Evolutionary conservation across 2,113 vertebrate genomes (phyloP).

Genomic region (Aldabrachelys gigantea): DNA sequence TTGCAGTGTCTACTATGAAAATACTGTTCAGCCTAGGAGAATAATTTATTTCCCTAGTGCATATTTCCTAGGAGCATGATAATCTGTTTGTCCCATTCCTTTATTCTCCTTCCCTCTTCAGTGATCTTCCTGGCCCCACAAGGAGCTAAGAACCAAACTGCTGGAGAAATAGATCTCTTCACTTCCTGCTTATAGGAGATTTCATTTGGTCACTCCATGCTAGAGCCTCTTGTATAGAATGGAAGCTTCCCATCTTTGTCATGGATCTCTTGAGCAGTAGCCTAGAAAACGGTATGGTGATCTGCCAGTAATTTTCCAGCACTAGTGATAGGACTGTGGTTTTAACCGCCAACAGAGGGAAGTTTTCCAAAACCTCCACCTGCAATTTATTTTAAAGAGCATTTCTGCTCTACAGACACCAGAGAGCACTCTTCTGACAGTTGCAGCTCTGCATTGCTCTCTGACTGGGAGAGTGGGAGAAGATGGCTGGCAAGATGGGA

Average conservation of each 20-base stretch:
- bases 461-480: background rate
- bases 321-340: background rate
- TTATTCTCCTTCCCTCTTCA: background rate
- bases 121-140: background rate
- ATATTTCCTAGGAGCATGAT: background rate
- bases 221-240: background rate
- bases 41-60: background rate
- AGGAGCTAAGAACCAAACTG: background rate
- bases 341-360: background rate
- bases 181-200: background rate
- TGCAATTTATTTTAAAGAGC: background rate
- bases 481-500: background rate
- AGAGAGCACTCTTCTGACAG: background rate
- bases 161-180: background rate
- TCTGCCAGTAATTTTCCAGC: background rate
- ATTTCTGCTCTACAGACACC: slow-evolving; percentile 24
- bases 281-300: background rate
- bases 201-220: background rate
- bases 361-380: background rate
- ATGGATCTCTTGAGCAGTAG: background rate
- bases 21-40: background rate
- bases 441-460: background rate
- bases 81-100: background rate
- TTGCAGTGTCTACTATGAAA: background rate
- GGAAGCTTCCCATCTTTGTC: background rate